Conservation (phyloP, 2,113 vertebrate species). For the Hemiprocne comata region DNA sequence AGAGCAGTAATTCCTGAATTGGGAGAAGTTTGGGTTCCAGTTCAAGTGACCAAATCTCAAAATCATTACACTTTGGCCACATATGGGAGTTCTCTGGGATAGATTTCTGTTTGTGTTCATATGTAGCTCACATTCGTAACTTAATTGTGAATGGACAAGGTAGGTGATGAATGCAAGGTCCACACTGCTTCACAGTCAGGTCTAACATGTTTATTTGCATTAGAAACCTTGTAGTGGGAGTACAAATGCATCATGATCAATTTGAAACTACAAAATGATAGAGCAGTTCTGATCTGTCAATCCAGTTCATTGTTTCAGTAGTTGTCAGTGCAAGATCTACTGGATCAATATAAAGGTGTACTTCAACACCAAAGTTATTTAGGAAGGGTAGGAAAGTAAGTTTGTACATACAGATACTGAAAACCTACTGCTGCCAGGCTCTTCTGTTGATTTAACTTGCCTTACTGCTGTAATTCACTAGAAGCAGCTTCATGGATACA, state of each 20-base stretch:
- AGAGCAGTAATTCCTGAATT: not conserved
- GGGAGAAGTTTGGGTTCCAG: not conserved
- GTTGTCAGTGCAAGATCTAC: not conserved
- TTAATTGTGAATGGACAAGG: not conserved
- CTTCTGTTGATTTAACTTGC: not conserved
- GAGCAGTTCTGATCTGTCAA: not conserved
- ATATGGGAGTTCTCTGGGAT: not conserved
- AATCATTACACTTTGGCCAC: not conserved
- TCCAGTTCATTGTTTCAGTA: not conserved
- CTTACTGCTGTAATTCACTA: not conserved
- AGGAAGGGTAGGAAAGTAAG: not conserved
- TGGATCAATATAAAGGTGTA: not conserved
- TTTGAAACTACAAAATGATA: not conserved
- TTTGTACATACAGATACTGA: not conserved
- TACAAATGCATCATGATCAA: not conserved
- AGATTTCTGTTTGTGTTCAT: not conserved
- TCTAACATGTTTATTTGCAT: not conserved
- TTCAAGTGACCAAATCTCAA: not conserved
- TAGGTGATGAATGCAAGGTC: not conserved
- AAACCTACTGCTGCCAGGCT: not conserved
- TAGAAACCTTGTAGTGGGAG: not conserved
- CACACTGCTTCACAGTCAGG: not conserved
- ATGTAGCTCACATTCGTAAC: not conserved
- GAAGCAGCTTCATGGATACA: not conserved
- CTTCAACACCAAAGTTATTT: not conserved